A percentile compares a stretch with the other conserved stretches of the same genome.
phyloP scores from a whole-genome alignment of 2,888 invertebrate species.

The Linyphia triangularis region DNA sequence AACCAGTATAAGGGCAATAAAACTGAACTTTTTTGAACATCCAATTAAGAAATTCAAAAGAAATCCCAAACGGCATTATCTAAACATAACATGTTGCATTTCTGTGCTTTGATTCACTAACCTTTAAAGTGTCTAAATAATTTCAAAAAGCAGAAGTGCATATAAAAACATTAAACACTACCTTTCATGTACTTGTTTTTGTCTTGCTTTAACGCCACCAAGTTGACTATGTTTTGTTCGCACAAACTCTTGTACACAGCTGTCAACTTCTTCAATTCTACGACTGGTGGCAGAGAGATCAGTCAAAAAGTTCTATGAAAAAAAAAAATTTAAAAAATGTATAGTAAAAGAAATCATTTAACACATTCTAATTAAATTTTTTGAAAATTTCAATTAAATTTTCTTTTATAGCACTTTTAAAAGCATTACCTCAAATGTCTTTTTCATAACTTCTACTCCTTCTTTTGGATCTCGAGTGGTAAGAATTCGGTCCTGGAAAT shows the following conservation, averaged over 20 bases:
- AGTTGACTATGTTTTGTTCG: constrained; percentile 91
- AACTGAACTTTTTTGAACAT: no score
- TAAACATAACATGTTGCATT: no score
- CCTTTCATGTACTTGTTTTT: constrained; percentile 89
- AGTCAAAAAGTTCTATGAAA: constrained; percentile 90
- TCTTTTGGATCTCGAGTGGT: constrained; percentile 90
- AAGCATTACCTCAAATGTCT: constrained; percentile 91
- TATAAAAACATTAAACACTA: no score
- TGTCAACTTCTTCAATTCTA: constrained; percentile 92
- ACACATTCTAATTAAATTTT: no score
- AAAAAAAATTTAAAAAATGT: background rate
- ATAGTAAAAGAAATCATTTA: background rate
- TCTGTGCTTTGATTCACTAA: no score
- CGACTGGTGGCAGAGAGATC: constrained; percentile 96
- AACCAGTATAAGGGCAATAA: no score
- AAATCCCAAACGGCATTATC: no score
- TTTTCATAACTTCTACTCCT: constrained; percentile 93
- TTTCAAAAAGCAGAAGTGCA: no score
- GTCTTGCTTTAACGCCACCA: constrained; percentile 87
- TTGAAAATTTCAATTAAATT: background rate
- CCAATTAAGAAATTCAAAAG: no score
- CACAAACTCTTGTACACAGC: constrained; percentile 91
- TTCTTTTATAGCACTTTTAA: background rate
- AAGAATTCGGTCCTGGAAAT: constrained; percentile 86
- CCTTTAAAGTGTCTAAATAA: no score